Percentiles rank a stretch among this genome's conserved stretches.
Evolutionary conservation across 2,888 invertebrate genomes (phyloP).

Genomic region (Troglohyphantes excavatus): DNA sequence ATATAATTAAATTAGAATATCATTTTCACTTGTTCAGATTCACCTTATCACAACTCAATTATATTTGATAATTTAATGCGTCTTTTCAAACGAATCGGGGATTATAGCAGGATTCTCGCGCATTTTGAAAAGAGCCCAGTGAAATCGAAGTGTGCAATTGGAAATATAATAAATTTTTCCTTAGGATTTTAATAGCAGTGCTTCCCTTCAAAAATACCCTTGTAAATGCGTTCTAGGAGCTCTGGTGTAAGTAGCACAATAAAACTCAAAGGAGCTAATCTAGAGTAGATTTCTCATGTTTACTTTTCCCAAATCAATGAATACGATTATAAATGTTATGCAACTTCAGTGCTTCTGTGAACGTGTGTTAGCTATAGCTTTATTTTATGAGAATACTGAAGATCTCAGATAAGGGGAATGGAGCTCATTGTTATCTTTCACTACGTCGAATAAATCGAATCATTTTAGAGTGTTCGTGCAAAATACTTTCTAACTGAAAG

Average conservation of each 20-base stretch:
- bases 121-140: constrained; percentile 27
- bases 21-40: constrained; percentile 23
- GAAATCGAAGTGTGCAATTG: constrained; percentile 29
- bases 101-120: constrained; percentile 25
- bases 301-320: constrained; percentile 31
- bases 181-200: constrained; percentile 35
- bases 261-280: constrained; percentile 29
- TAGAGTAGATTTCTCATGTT: constrained; percentile 22
- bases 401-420: not conserved
- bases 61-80: constrained; percentile 48
- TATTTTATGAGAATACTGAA: constrained; percentile 32
- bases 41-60: constrained; percentile 32
- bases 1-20: constrained; percentile 39
- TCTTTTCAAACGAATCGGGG: constrained; percentile 46
- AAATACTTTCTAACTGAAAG: constrained; percentile 27
- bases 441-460: constrained; percentile 6
- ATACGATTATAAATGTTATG: constrained; percentile 19
- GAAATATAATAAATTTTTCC: constrained; percentile 52
- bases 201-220: constrained; percentile 35
- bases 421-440: not conserved
- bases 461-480: not conserved
- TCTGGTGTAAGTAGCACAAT: constrained; percentile 19
- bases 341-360: constrained; percentile 3
- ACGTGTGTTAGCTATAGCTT: constrained; percentile 14
- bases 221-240: constrained; percentile 20